Percentiles rank a stretch among this genome's conserved stretches.
These are phyloP conservation scores for Lepus americanus DNA, from an alignment of 2,113 vertebrate species.

Conservation along the genomic window DNA sequence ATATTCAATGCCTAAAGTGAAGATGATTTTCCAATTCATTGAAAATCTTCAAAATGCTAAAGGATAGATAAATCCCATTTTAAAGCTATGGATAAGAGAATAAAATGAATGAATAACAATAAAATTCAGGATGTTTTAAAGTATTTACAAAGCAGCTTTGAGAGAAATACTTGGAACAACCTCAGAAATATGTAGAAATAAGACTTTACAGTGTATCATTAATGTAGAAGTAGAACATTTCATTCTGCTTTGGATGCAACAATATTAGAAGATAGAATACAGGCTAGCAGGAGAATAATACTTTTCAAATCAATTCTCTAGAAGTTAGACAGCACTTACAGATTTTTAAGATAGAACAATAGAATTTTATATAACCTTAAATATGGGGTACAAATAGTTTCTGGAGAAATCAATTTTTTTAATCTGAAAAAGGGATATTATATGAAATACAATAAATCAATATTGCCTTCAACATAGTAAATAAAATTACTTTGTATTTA, in stretches of 20 bases:
- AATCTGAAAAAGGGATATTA: conserved; percentile 31
- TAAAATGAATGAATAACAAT: conserved; percentile 22
- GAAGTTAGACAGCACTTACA: conserved; percentile 25
- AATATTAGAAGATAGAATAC: conserved; percentile 13
- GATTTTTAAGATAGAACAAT: conserved; percentile 5
- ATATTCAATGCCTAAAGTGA: conserved; percentile 30
- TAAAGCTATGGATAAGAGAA: background rate
- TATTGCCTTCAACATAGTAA: conserved; percentile 48
- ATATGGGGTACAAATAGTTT: background rate
- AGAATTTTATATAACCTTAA: conserved; percentile 57
- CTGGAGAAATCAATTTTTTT: conserved; percentile 44
- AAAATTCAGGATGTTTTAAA: conserved; percentile 15
- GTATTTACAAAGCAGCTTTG: conserved; percentile 40
- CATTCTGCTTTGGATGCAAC: conserved; percentile 25
- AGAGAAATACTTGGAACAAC: conserved; percentile 18
- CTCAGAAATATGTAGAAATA: conserved; percentile 61
- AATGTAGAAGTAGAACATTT: conserved; percentile 47
- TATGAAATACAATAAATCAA: conserved; percentile 22
- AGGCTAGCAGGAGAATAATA: conserved; percentile 44
- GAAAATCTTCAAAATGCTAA: conserved; percentile 43
- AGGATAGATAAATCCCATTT: conserved; percentile 41
- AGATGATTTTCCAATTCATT: conserved; percentile 36
- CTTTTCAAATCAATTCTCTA: background rate
- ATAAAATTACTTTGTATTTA: conserved; percentile 52
- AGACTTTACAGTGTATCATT: conserved; percentile 43